Evolutionary conservation across 1,140 invertebrate genomes (phyloP), one percentile per base, ranked within the genome.

Genomic region (Aculops lycopersici): DNA sequence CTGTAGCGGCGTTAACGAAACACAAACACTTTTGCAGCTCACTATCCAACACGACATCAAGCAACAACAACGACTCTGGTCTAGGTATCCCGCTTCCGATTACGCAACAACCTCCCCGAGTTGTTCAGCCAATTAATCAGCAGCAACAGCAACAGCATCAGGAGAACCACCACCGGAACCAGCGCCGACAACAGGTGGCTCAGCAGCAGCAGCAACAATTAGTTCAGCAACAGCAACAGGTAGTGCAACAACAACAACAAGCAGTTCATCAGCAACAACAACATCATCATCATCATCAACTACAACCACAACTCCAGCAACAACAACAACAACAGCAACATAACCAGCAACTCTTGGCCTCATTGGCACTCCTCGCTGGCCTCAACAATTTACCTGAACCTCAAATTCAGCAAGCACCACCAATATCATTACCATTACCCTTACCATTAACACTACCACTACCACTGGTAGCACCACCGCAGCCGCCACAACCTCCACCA

Each of bases 1-100:
- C 80, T 0, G 67, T 72, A 12, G 79, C 79, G 1, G 80, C 60
- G 19, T 53, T 65, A 41, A 62, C 62, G 46, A 68, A 66, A 46
- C 65, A 66, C 51, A 61, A 62, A 47, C 41, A 48, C 4, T 68
- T 62, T 53, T 68, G 64, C 24, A 8, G 24, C n/a, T 31, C 8
- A 31, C 8, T 31, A 31, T 31, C 24, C n/a, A 8, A 31, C 24
- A n/a, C n/a, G 24, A 31, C 24, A 31, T n/a, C 24, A 31, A 31
- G 8, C 24, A 8, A 8, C 8, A 31, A n/a, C n/a, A n/a, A n/a
- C n/a, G n/a, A n/a, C n/a, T n/a, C n/a, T n/a, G n/a, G n/a, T n/a
- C n/a, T n/a, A n/a, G n/a, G n/a, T n/a, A n/a, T n/a, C n/a, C n/a
- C n/a, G n/a, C n/a, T n/a, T n/a, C n/a, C n/a, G n/a, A n/a, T n/a